phyloP scores from a whole-genome alignment of 2,113 vertebrate genomes.

The Apteryx mantelli region DNA sequence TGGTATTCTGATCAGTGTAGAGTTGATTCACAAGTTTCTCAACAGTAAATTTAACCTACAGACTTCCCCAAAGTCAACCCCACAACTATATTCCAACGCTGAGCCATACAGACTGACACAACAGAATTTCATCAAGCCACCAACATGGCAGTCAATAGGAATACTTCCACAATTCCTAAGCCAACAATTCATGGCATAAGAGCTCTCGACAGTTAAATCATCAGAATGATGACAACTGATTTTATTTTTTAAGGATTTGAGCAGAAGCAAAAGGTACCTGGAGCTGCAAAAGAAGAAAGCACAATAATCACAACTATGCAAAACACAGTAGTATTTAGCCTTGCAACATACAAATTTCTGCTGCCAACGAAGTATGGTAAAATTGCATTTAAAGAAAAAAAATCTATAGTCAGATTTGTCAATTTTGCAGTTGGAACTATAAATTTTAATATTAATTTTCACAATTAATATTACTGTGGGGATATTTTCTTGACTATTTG shows the following conservation, averaged over 20 bases:
- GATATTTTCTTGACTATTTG: neutral
- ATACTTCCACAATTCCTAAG: neutral
- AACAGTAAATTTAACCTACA: neutral
- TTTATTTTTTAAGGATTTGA: neutral
- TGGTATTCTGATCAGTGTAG: neutral
- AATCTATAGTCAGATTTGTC: neutral
- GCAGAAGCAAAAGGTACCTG: neutral
- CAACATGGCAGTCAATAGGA: neutral
- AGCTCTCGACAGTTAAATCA: neutral
- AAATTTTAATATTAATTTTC: neutral
- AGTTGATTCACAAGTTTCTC: neutral
- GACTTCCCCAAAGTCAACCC: neutral
- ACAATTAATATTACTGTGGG: neutral
- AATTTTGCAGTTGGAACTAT: neutral
- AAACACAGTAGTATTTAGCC: neutral
- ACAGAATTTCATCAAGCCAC: neutral
- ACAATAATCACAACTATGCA: neutral
- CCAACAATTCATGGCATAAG: neutral
- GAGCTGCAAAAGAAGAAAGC: neutral
- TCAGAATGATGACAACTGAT: neutral
- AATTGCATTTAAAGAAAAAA: neutral
- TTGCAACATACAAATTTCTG: neutral
- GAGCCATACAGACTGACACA: rapidly evolving
- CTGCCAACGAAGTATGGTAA: neutral
- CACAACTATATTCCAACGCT: neutral